Conservation (phyloP, 2,113 vertebrate genomes). For the Brachyhypopomus occidentalis region DNA sequence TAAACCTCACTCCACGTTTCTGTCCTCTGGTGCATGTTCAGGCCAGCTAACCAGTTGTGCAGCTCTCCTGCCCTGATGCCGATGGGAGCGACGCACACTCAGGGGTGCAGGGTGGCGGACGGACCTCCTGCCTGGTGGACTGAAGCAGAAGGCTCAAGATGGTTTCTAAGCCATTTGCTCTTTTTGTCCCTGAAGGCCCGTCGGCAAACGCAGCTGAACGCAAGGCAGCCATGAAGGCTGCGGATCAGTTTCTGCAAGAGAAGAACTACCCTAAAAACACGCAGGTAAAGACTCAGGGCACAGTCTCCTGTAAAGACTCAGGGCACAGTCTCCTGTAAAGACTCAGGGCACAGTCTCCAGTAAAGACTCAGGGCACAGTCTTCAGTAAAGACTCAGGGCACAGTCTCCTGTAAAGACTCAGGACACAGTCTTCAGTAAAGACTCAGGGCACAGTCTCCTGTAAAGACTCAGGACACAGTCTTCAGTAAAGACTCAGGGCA, state of each 20-base stretch:
- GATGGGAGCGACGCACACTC: background rate
- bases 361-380: too few species aligned
- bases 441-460: too few species aligned
- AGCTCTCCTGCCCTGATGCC: too few species aligned
- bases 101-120: too few species aligned
- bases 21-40: background rate
- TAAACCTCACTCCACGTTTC: constrained; percentile 36
- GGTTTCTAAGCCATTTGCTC: background rate
- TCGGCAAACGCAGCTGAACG: constrained; percentile 64
- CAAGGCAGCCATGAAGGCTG: constrained; percentile 59
- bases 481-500: too few species aligned
- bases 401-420: too few species aligned
- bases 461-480: background rate
- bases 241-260: constrained; percentile 67
- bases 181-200: constrained; percentile 55
- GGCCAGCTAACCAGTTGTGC: background rate
- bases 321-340: background rate
- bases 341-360: too few species aligned
- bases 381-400: too few species aligned
- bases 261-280: constrained; percentile 67
- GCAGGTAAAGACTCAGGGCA: constrained; percentile 58
- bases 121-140: background rate
- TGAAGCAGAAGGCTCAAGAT: background rate
- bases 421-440: too few species aligned
- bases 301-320: background rate